Percentiles rank a stretch among this genome's conserved stretches.
Evolutionary conservation across 2,888 invertebrate species (phyloP).

Genomic region (Volucella inanis): DNA sequence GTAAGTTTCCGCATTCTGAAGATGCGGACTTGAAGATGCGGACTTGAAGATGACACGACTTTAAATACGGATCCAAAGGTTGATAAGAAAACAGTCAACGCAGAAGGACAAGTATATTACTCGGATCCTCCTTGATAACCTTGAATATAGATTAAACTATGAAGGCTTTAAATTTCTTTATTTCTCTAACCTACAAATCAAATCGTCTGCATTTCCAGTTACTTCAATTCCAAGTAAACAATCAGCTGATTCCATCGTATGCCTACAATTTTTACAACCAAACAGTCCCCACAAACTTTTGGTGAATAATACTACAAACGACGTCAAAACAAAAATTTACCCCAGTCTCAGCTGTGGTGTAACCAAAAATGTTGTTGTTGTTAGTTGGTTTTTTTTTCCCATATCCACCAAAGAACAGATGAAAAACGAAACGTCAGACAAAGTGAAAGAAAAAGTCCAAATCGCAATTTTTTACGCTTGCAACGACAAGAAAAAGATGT

Average conservation of each 20-base stretch:
- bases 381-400: constrained; percentile 40
- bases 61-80: no score
- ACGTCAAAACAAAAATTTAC: constrained; percentile 55
- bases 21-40: no score
- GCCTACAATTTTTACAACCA: neutral
- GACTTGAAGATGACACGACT: no score
- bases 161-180: neutral
- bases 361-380: constrained; percentile 66
- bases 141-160: no score
- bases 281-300: constrained; percentile 15
- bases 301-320: constrained; percentile 41
- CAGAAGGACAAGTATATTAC: no score
- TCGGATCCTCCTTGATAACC: no score
- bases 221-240: neutral
- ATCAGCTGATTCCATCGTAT: constrained; percentile 21
- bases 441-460: constrained; percentile 69
- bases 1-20: no score
- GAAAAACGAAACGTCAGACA: constrained; percentile 70
- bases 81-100: no score
- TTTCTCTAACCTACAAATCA: neutral
- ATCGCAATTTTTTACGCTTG: constrained; percentile 69
- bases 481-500: constrained; percentile 52
- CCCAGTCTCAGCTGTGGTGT: constrained; percentile 40
- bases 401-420: constrained; percentile 46
- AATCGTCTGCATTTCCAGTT: neutral